Conservation (phyloP, 2,888 invertebrate species). For the Brenthis daphne region DNA sequence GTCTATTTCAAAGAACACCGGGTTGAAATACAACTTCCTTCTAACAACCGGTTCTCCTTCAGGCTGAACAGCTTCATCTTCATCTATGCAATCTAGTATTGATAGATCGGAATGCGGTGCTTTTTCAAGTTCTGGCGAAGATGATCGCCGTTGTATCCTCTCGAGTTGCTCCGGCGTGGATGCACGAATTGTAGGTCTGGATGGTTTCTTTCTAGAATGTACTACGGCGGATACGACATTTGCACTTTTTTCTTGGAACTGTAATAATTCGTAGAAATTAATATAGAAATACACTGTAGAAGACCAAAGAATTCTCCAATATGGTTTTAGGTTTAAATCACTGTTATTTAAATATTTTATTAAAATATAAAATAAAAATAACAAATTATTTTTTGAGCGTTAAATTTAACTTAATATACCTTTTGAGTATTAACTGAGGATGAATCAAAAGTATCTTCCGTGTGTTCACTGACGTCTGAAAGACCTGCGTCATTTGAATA, state of each 20-base stretch:
- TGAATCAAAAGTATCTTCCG: slow-evolving; percentile 67
- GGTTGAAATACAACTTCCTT: slow-evolving; percentile 93
- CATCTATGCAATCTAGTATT: slow-evolving; percentile 70
- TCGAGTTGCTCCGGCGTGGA: slow-evolving; percentile 61
- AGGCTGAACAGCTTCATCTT: slow-evolving; percentile 57
- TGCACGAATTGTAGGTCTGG: slow-evolving; percentile 57
- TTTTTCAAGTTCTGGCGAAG: slow-evolving; percentile 72
- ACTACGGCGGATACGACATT: slow-evolving; percentile 73
- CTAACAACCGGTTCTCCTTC: slow-evolving; percentile 78
- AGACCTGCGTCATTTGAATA: slow-evolving; percentile 64
- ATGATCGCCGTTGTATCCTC: slow-evolving; percentile 64
- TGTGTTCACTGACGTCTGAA: slow-evolving; percentile 70
- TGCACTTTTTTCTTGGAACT: slow-evolving; percentile 70
- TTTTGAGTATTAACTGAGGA: slow-evolving; percentile 59
- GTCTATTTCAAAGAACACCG: slow-evolving; percentile 94
- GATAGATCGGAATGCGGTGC: slow-evolving; percentile 77
- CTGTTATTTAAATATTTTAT: too few species aligned
- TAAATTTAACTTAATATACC: slow-evolving; percentile 44
- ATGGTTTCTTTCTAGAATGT: slow-evolving; percentile 70
- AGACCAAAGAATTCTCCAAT: neutral
- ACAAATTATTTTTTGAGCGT: too few species aligned
- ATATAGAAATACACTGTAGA: slow-evolving; percentile 5
- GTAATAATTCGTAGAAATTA: slow-evolving; percentile 12
- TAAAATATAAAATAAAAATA: too few species aligned
- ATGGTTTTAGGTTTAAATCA: too few species aligned